Evolutionary conservation across 2,113 vertebrate species (phyloP).

Genomic region (Rhinolophus sinicus): DNA sequence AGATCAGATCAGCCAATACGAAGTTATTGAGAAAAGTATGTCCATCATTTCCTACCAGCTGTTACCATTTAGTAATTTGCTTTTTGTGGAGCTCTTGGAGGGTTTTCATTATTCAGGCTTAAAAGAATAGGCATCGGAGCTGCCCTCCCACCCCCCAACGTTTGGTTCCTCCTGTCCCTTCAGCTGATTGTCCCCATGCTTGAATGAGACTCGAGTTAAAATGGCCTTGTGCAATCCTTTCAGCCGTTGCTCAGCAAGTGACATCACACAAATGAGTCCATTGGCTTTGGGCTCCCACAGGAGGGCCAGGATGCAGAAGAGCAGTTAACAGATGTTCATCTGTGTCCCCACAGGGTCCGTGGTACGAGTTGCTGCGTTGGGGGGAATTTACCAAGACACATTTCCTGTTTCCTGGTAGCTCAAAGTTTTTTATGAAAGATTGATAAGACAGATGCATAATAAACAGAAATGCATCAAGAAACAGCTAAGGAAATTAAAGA

Average conservation of each 20-base stretch:
- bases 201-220: not conserved
- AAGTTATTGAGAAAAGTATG: not conserved
- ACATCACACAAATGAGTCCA: not conserved
- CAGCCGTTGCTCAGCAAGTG: not conserved
- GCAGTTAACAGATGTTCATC: not conserved
- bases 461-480: not conserved
- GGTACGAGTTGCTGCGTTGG: not conserved
- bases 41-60: not conserved
- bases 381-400: not conserved
- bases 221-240: not conserved
- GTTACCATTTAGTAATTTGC: not conserved
- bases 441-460: not conserved
- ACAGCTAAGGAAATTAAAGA: not conserved
- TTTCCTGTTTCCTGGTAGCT: conserved; percentile 18
- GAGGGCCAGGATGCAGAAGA: not conserved
- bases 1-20: not conserved
- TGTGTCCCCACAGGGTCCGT: not conserved
- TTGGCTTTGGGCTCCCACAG: not conserved
- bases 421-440: not conserved
- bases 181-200: not conserved
- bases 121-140: not conserved
- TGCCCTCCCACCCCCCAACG: not conserved
- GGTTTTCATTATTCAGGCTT: not conserved
- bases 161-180: not conserved
- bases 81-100: not conserved